Base-by-base conservation (phyloP, 2,888 invertebrate genomes). In the Standfussiana lucernea region DNA sequence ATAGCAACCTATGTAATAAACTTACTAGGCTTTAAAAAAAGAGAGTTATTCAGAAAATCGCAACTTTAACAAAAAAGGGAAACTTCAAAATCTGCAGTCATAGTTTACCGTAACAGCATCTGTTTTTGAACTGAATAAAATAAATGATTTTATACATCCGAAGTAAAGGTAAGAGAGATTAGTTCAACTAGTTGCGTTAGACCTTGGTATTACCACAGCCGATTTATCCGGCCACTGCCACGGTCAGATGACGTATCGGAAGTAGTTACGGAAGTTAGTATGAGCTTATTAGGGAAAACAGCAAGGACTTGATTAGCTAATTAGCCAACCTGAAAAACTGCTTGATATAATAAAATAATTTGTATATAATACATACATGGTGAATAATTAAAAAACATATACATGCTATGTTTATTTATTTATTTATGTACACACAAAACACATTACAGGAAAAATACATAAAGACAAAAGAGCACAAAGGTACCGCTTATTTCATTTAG, bases 211-310 rank as follows among this genome's bases (percentile, higher is more conserved):
- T 15, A 71, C n/a, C 2, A 15, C 7, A 35, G 28, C 42, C 2
- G n/a, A 11, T 28, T 45, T 56, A 45, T 71, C 73, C 56, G 71
- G 71, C 42, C n/a, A 53, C 53, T 53, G 21, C 35, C 42, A 37
- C n/a, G 28, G 7, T 28, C 32, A 50, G 40, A 47, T 50, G 13
- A 40, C n/a, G 13, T 72, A 13, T 1, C 53, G 53, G 53, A 53
- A n/a, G 53, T 53, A n/a, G n/a, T 53, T 53, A n/a, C 53, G 53
- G 53, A 53, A n/a, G 5, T 5, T n/a, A 53, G n/a, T 53, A 53
- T 13, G 5, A 53, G n/a, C 53, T 2, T 53, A 53, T 53, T 53
- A 53, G n/a, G 13, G 53, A 53, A 53, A n/a, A 10, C 10, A 72
- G 21, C 21, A 70, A 6, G 59, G 72, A 28, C 28, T 35, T 56